Evolutionary conservation across 1,140 invertebrate species (phyloP).

Genomic region (Halyomorpha halys): DNA sequence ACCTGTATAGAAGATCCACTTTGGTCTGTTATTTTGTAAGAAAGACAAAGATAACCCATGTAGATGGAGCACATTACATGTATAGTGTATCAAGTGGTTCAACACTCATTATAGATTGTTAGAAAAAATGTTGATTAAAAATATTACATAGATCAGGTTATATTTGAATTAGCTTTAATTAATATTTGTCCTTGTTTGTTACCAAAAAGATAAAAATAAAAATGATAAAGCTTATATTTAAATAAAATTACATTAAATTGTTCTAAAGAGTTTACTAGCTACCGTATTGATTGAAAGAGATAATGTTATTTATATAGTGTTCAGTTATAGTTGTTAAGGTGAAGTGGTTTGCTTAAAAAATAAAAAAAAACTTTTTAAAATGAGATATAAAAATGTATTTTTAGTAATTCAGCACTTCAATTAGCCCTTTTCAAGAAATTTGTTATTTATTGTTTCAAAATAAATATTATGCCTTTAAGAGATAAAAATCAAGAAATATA

Average conservation of each 20-base stretch:
- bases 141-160: slow-evolving; percentile 12
- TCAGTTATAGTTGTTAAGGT: slow-evolving; percentile 4
- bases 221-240: no score
- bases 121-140: not conserved
- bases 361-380: not conserved
- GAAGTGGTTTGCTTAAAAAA: slow-evolving; percentile 6
- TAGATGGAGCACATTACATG: slow-evolving; percentile 14
- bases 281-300: not conserved
- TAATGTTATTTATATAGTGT: slow-evolving; percentile 3
- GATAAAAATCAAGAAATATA: not conserved
- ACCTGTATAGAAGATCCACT: slow-evolving; percentile 4
- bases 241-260: not conserved
- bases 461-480: not conserved
- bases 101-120: slow-evolving; percentile 4
- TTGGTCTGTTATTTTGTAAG: slow-evolving; percentile 16
- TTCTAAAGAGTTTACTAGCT: not conserved
- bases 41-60: not conserved
- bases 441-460: no score
- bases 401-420: no score
- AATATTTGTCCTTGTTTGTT: not conserved
- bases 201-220: not conserved
- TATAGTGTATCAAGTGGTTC: slow-evolving; percentile 11
- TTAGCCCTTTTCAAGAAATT: no score
- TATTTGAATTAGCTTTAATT: slow-evolving; percentile 10
- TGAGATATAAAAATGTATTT: no score